Conservation (phyloP, 2,797 vertebrate genomes). For the Molothrus aeneus region DNA sequence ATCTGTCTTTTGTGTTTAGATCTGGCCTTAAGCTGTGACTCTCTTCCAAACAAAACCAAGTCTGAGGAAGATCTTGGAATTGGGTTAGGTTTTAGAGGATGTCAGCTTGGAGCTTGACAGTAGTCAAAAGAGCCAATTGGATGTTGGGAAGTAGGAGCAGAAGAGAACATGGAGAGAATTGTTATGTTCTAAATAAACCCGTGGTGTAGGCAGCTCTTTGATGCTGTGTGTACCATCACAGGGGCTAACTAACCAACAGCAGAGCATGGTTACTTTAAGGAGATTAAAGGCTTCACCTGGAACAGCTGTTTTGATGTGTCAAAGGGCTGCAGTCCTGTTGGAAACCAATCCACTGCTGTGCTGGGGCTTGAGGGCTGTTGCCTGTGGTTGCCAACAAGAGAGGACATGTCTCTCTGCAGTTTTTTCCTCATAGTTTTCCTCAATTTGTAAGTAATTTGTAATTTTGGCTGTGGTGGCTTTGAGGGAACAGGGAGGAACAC, state of each 20-base stretch:
- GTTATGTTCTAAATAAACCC: background rate
- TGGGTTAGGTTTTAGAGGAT: background rate
- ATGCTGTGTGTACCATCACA: background rate
- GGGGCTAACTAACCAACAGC: background rate
- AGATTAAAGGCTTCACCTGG: background rate
- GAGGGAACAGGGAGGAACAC: rapidly evolving
- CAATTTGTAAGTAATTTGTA: background rate
- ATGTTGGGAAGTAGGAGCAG: background rate
- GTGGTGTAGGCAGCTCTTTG: background rate
- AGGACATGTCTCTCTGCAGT: background rate
- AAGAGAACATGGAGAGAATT: background rate
- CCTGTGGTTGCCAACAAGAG: background rate
- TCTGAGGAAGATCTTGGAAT: background rate
- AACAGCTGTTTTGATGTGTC: background rate
- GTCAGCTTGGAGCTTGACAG: background rate
- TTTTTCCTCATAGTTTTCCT: background rate
- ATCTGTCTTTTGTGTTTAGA: background rate
- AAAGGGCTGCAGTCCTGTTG: background rate
- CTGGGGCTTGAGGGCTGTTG: background rate
- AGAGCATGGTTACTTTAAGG: background rate
- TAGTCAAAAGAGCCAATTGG: background rate
- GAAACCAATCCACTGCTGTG: rapidly evolving
- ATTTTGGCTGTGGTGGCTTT: background rate
- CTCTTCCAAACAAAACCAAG: background rate
- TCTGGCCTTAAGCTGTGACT: background rate